These are phyloP conservation scores for Hypanus sabinus DNA, from an alignment of 2,113 vertebrate species.

Conservation along the genomic window DNA sequence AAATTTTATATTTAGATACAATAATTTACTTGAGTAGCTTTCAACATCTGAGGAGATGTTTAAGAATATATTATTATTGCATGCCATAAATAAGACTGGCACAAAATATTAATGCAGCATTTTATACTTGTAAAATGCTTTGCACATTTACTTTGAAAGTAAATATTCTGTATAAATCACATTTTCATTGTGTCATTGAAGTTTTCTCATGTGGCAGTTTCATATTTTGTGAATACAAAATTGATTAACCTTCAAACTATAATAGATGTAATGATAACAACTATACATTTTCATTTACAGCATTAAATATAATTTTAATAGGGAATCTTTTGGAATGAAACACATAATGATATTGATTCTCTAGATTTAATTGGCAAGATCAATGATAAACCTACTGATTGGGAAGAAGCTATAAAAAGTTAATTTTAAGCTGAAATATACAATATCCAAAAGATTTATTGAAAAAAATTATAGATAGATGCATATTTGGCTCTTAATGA, in stretches of 20 bases:
- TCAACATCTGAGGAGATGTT: background rate
- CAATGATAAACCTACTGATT: conserved; percentile 1
- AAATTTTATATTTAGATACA: background rate
- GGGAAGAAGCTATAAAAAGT: background rate
- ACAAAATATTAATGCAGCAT: background rate
- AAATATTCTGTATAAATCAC: background rate
- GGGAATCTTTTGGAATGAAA: background rate
- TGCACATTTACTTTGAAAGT: background rate
- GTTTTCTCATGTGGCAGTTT: background rate
- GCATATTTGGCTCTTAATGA: background rate
- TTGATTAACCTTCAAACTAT: background rate
- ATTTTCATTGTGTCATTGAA: background rate
- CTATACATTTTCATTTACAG: background rate
- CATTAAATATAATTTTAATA: background rate
- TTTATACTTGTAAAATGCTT: background rate
- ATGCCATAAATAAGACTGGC: background rate
- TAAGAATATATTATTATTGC: background rate
- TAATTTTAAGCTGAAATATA: background rate
- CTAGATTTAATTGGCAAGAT: conserved; percentile 2
- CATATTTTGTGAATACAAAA: background rate
- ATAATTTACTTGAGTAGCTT: too few relatives aligned
- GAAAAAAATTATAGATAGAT: background rate
- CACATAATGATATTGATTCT: conserved; percentile 16
- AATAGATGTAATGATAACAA: background rate
- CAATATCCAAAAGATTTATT: background rate